Evolutionary conservation across 2,797 vertebrate species (phyloP).

Genomic region (Leptodactylus fallax): DNA sequence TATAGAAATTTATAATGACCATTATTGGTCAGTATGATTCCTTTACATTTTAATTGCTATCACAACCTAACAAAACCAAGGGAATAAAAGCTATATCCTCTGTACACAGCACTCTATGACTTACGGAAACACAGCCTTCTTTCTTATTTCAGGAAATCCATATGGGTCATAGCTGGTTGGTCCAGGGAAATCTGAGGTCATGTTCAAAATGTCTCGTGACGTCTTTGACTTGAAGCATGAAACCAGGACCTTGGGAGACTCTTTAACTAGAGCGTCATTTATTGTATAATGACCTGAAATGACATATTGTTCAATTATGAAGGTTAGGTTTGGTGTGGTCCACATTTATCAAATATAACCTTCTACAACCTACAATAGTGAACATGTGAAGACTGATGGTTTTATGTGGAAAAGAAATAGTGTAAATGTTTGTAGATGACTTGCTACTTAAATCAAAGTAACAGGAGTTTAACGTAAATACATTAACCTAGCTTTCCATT

Average conservation of each 20-base stretch:
- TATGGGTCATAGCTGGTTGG: conserved; percentile 77
- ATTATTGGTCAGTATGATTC: neutral
- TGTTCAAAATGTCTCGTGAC: conserved; percentile 62
- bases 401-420: neutral
- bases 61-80: neutral
- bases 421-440: neutral
- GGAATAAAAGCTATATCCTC: neutral
- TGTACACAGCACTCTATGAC: conserved; percentile 56
- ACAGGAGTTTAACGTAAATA: neutral
- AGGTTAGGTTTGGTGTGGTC: neutral
- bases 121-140: conserved; percentile 72
- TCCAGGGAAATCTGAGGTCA: conserved; percentile 70
- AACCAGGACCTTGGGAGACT: conserved; percentile 68
- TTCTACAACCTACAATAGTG: neutral
- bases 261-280: conserved; percentile 71
- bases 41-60: neutral
- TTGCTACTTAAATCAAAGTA: neutral
- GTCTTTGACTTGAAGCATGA: conserved; percentile 81
- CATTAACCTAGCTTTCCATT: neutral
- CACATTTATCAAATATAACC: neutral
- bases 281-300: conserved; percentile 77
- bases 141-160: conserved; percentile 64
- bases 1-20: too few species aligned
- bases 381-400: neutral
- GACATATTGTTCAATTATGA: conserved; percentile 33